phyloP scores from a whole-genome alignment of 2,113 vertebrate species.

The Synchiropus splendidus region DNA sequence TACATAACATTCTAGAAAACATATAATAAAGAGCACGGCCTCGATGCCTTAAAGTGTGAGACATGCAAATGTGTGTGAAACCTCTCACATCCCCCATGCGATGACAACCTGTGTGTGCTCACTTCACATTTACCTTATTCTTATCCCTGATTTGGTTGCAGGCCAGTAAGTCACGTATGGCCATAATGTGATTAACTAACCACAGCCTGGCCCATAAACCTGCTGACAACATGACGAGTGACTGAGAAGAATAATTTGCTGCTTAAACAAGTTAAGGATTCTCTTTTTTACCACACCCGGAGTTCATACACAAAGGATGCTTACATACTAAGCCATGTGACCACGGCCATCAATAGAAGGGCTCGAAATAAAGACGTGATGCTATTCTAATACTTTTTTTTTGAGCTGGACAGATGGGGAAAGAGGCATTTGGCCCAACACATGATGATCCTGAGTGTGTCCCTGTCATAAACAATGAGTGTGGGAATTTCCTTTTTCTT shows the following conservation, averaged over 20 bases:
- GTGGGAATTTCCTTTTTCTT: conserved; percentile 20
- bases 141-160: conserved; percentile 42
- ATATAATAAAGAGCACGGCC: no score
- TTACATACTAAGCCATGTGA: neutral
- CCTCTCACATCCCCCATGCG: neutral
- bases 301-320: neutral
- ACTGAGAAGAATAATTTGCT: conserved; percentile 9
- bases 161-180: conserved; percentile 36
- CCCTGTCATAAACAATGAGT: conserved; percentile 11
- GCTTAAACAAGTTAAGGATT: conserved; percentile 19
- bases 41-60: no score
- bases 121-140: conserved; percentile 22
- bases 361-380: no score
- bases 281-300: conserved; percentile 1
- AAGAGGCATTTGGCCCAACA: no score
- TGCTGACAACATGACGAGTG: conserved; percentile 33
- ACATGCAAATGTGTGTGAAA: neutral
- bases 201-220: conserved; percentile 52
- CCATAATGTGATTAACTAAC: conserved; percentile 58
- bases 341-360: no score
- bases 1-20: no score
- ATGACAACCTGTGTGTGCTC: conserved; percentile 10
- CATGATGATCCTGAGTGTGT: neutral
- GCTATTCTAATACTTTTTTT: no score
- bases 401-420: no score